These are phyloP conservation scores for Galleria mellonella DNA, from an alignment of 1,140 invertebrate genomes.

Conservation along the genomic window DNA sequence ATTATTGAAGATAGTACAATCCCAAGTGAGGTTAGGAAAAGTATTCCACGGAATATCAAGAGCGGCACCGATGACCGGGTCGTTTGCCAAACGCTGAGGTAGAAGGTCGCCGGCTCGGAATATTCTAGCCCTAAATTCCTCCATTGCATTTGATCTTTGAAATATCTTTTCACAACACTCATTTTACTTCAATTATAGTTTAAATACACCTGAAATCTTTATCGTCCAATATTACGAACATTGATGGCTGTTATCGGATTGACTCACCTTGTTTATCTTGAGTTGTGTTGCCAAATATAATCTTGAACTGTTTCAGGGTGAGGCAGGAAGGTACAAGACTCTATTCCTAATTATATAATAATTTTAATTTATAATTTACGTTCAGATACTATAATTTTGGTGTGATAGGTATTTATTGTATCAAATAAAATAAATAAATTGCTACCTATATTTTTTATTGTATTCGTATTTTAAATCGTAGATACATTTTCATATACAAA, in stretches of 20 bases:
- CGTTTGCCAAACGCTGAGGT: conserved; percentile 52
- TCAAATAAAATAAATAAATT: too few relatives aligned
- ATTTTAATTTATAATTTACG: too few relatives aligned
- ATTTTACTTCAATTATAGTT: conserved; percentile 21
- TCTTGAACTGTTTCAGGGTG: not conserved
- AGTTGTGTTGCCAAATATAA: conserved; percentile 2
- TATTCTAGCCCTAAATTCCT: conserved; percentile 44
- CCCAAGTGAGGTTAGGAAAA: conserved; percentile 42
- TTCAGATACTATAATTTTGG: too few relatives aligned
- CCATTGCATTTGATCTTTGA: conserved; percentile 36
- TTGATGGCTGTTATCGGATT: conserved; percentile 17
- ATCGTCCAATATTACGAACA: too few relatives aligned
- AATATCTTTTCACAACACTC: conserved; percentile 47
- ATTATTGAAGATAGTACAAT: conserved; percentile 44
- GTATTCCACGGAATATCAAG: conserved; percentile 38
- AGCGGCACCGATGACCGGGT: conserved; percentile 46
- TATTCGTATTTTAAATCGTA: too few relatives aligned
- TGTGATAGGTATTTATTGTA: too few relatives aligned
- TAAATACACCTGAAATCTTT: too few relatives aligned
- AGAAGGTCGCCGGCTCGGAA: conserved; percentile 41
- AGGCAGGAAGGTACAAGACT: too few relatives aligned
- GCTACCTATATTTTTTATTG: too few relatives aligned
- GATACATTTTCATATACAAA: too few relatives aligned
- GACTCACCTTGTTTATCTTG: conserved; percentile 19
- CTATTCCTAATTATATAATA: too few relatives aligned